Evolutionary conservation across 2,888 invertebrate species (phyloP), one percentile per base, ranked within the genome.

Genomic region (Sinelater perroti): DNA sequence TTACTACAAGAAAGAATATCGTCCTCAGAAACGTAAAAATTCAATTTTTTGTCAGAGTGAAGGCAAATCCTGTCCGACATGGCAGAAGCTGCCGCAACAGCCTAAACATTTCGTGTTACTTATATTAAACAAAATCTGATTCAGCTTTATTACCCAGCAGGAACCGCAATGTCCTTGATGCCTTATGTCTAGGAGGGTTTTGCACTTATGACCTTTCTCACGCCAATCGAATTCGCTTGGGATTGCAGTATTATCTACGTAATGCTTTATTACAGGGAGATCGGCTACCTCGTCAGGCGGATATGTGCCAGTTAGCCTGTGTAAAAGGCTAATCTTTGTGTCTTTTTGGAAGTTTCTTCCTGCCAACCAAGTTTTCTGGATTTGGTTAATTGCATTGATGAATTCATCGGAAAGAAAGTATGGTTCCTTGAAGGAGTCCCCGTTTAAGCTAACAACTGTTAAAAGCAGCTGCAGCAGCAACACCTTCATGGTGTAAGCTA

Each of bases 141-240:
- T n/a, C n/a, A n/a, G n/a, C n/a, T n/a, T n/a, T n/a, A n/a, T n/a
- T 75, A 85, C 85, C 95, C 95, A 95, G 79, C 96, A 96, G 30
- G 94, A 94, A 17, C 96, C 95, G 75, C 95, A 96, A 10, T 90
- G 88, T 8, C 92, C 92, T 76, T 94, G 93, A 78, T 94, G 93
- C 65, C 93, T 82, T 56, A 94, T 85, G 79, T 92, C 91, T 45
- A 82, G 82, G 67, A 96, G 86, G 6, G 93, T 91, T 0, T 93
- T 91, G 72, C 96, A 96, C 69, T 91, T 73, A 0, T 92, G n/a
- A n/a, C n/a, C 96, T 56, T 89, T 81, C 47, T 82, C 80, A 24
- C 95, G 82, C 0, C 95, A 79, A 80, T 96, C 94, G 74, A 96
- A 96, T 68, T 84, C 82, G 14, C 86, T 87, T 0, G 95, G 94